Conservation (phyloP, 2,113 vertebrate genomes). For the Penelope pileata region DNA sequence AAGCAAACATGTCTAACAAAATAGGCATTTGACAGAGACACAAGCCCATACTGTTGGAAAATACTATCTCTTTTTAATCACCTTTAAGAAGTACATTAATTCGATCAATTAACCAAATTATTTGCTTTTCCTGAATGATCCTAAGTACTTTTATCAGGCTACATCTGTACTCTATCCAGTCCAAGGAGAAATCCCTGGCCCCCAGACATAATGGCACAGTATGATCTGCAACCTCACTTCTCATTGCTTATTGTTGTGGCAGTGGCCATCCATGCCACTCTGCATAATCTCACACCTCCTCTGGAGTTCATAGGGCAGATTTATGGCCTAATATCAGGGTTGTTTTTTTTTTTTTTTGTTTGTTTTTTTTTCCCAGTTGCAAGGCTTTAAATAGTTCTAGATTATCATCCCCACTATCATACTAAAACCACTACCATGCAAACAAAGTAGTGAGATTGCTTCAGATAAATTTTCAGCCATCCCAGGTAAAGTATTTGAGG, state of each 20-base stretch:
- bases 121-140: accelerated
- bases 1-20: neutral
- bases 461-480: too few species aligned
- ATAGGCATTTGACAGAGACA: neutral
- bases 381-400: neutral
- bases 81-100: neutral
- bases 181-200: neutral
- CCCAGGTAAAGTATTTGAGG: too few species aligned
- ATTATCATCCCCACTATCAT: neutral
- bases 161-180: neutral
- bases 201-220: neutral
- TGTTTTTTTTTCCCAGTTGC: neutral
- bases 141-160: neutral
- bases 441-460: too few species aligned
- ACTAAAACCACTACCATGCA: neutral
- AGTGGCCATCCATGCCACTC: neutral
- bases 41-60: neutral
- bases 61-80: neutral
- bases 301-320: neutral
- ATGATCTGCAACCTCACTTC: neutral
- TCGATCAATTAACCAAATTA: neutral
- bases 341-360: too few species aligned
- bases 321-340: too few species aligned
- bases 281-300: neutral
- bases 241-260: neutral